Conservation (phyloP, 2,113 vertebrate species). For the Salvelinus alpinus region DNA sequence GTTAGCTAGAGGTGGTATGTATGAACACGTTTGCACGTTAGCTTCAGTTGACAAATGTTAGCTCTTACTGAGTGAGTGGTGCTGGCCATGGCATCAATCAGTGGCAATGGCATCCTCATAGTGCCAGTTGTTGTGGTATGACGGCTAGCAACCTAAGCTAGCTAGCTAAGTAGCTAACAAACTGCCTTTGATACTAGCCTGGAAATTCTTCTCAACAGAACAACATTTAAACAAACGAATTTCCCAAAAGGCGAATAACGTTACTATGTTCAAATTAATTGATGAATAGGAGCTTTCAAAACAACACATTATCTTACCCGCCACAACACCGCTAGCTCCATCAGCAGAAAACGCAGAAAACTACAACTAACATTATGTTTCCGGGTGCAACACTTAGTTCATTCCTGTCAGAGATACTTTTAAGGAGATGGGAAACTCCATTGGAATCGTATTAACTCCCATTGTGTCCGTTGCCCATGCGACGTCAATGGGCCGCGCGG, state of each 20-base stretch:
- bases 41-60: no score
- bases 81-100: neutral
- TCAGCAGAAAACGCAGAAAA: constrained; percentile 8
- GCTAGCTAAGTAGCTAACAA: neutral
- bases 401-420: constrained; percentile 2
- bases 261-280: neutral
- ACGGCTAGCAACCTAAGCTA: neutral
- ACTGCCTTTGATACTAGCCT: neutral
- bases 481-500: no score
- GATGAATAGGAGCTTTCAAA: neutral
- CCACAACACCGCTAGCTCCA: constrained; percentile 28
- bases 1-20: no score
- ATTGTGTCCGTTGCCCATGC: no score
- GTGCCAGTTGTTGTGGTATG: neutral
- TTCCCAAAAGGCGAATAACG: neutral
- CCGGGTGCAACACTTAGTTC: constrained; percentile 27
- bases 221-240: neutral
- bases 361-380: neutral
- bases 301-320: constrained; percentile 41
- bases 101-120: neutral
- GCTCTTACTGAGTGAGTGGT: no score
- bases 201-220: no score
- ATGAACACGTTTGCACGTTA: no score
- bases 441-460: no score
- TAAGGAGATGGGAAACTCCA: no score